These are phyloP conservation scores for Tethya wilhelma DNA, from an alignment of 37 sponge, comb jelly and placozoan genomes.

Conservation along the genomic window DNA sequence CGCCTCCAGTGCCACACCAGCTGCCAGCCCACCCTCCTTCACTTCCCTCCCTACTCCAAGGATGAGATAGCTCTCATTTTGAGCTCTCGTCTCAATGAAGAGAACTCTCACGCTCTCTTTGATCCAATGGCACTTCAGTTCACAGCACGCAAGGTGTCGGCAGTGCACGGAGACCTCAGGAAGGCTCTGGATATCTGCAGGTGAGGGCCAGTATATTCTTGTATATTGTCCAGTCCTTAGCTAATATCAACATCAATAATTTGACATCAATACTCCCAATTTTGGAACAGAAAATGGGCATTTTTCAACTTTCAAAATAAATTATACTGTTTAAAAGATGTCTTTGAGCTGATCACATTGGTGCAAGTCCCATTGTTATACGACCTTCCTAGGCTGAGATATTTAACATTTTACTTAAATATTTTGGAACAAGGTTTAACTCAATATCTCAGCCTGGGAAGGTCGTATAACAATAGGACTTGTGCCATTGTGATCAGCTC, in stretches of 20 bases:
- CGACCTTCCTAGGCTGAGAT: too few species aligned
- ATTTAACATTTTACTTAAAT: too few species aligned
- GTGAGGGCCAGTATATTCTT: conserved; percentile 16
- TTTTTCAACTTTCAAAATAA: too few species aligned
- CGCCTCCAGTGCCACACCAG: conserved; percentile 54
- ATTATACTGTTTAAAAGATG: too few species aligned
- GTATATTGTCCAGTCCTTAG: neutral
- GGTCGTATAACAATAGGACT: too few species aligned
- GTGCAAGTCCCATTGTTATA: too few species aligned
- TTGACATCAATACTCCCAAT: neutral
- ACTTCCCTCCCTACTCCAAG: conserved; percentile 86
- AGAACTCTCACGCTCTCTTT: conserved; percentile 8
- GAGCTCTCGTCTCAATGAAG: neutral
- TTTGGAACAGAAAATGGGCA: too few species aligned
- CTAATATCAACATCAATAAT: neutral
- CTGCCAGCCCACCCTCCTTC: conserved; percentile 68
- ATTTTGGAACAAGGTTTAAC: too few species aligned
- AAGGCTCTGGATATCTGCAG: conserved; percentile 95
- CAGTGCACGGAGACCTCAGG: conserved; percentile 89
- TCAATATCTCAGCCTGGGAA: too few species aligned
- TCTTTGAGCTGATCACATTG: too few species aligned
- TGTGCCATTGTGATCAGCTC: too few species aligned
- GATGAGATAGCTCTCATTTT: conserved; percentile 86
- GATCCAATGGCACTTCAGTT: conserved; percentile 81
- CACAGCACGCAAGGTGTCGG: conserved; percentile 90